Evolutionary conservation across 2,797 vertebrate species (phyloP).

Genomic region (Sebastes cheni): DNA sequence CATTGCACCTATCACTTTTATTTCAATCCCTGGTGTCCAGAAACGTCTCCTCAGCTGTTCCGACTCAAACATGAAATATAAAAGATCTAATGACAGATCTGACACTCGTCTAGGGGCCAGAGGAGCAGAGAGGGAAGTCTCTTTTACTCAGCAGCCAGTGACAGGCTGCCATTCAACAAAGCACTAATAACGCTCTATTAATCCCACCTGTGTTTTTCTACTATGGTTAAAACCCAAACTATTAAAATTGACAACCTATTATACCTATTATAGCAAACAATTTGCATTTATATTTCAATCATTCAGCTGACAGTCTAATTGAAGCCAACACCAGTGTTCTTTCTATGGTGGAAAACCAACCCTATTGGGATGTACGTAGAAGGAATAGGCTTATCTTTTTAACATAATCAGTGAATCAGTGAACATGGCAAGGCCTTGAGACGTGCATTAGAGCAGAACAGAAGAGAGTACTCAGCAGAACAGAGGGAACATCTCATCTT

Average conservation of each 20-base stretch:
- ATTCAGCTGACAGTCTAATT: slow-evolving; percentile 47
- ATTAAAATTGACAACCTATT: slow-evolving; percentile 5
- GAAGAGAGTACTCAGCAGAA: slow-evolving; percentile 27
- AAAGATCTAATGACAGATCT: slow-evolving; percentile 10
- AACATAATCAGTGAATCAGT: slow-evolving; percentile 43
- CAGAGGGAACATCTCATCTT: slow-evolving; percentile 35
- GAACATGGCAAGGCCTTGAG: slow-evolving; percentile 34
- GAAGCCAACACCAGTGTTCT: neutral
- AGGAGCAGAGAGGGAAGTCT: neutral
- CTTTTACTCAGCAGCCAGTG: slow-evolving; percentile 6
- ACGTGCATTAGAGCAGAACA: slow-evolving; percentile 42
- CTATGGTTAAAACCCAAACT: slow-evolving; percentile 9
- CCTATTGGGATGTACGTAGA: neutral
- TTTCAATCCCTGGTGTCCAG: neutral
- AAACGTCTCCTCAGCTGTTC: neutral
- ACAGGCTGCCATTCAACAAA: slow-evolving; percentile 22
- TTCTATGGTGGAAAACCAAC: neutral
- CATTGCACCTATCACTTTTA: neutral
- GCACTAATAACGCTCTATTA: slow-evolving; percentile 11
- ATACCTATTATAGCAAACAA: slow-evolving; percentile 5
- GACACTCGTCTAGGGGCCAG: neutral
- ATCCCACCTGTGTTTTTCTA: neutral
- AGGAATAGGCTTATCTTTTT: slow-evolving; percentile 16
- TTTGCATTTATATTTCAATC: slow-evolving; percentile 30
- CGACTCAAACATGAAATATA: neutral